Evolutionary conservation across 2,113 vertebrate genomes (phyloP).

Genomic region (Uria aalge): DNA sequence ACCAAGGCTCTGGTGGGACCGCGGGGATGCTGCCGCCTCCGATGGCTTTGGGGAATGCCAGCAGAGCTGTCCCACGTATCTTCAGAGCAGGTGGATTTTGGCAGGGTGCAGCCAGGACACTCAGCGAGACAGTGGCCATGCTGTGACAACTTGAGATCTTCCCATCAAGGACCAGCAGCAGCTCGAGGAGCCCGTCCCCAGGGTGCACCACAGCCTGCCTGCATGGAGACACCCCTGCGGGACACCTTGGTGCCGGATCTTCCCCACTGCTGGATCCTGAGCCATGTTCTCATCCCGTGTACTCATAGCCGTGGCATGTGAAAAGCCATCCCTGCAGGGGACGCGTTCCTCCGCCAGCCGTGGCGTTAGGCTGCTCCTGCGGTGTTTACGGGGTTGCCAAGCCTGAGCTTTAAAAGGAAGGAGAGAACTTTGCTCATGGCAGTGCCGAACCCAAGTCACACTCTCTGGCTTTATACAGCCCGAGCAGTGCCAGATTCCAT

Average conservation of each 20-base stretch:
- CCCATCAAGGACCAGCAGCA: not conserved
- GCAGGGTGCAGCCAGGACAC: not conserved
- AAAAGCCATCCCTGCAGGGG: not conserved
- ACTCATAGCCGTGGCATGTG: not conserved
- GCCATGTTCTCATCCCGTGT: not conserved
- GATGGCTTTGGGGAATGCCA: not conserved
- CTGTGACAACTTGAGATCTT: not conserved
- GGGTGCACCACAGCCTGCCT: not conserved
- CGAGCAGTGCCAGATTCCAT: not conserved
- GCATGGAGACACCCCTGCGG: accelerated
- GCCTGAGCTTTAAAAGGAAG: not conserved
- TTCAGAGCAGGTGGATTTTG: not conserved
- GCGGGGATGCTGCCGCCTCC: accelerated
- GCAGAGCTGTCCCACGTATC: not conserved
- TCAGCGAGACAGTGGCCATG: not conserved
- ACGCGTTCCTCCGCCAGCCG: accelerated
- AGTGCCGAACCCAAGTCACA: not conserved
- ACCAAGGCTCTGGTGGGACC: not conserved
- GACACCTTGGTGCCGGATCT: not conserved
- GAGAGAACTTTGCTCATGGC: not conserved
- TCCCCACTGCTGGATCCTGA: not conserved
- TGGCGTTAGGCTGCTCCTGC: not conserved
- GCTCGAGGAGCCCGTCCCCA: not conserved
- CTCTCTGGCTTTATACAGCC: not conserved
- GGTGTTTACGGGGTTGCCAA: not conserved